A percentile compares a stretch with the other conserved stretches of the same genome.
Evolutionary conservation across 1,140 invertebrate genomes (phyloP).

Genomic region (Ctenoplectra terminalis): DNA sequence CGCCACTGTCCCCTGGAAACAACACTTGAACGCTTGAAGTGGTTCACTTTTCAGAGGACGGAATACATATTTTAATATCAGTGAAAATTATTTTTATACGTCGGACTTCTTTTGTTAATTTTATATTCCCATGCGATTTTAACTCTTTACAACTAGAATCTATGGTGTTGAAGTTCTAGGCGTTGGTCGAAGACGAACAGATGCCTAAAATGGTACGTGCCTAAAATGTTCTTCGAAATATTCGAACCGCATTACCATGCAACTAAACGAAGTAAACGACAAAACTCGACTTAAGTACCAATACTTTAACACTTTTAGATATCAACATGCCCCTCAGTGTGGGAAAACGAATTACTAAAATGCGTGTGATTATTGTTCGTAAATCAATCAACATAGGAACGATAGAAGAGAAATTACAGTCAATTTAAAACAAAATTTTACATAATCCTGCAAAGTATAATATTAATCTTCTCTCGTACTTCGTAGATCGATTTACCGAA

Average conservation of each 20-base stretch:
- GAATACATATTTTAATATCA: neutral
- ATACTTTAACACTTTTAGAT: neutral
- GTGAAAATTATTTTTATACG: neutral
- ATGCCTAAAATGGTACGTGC: constrained; percentile 55
- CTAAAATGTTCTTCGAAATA: constrained; percentile 11
- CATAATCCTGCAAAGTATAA: constrained; percentile 24
- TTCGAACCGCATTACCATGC: neutral
- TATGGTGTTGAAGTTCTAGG: neutral
- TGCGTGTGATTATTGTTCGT: neutral
- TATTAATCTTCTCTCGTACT: neutral
- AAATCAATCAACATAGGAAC: neutral
- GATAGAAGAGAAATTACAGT: neutral
- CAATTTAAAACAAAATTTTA: constrained; percentile 17
- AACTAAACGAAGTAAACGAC: neutral
- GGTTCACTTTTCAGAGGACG: neutral
- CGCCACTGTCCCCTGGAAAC: constrained; percentile 79
- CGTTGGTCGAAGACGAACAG: neutral
- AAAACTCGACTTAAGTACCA: constrained; percentile 10
- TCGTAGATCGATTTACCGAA: neutral
- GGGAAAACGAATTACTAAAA: neutral
- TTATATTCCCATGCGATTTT: neutral
- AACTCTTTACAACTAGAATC: neutral
- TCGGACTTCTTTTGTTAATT: neutral
- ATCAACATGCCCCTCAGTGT: no score
- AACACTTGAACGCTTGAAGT: constrained; percentile 75